Evolutionary conservation across 2,113 vertebrate genomes (phyloP).

Genomic region (Pluvialis apricaria): DNA sequence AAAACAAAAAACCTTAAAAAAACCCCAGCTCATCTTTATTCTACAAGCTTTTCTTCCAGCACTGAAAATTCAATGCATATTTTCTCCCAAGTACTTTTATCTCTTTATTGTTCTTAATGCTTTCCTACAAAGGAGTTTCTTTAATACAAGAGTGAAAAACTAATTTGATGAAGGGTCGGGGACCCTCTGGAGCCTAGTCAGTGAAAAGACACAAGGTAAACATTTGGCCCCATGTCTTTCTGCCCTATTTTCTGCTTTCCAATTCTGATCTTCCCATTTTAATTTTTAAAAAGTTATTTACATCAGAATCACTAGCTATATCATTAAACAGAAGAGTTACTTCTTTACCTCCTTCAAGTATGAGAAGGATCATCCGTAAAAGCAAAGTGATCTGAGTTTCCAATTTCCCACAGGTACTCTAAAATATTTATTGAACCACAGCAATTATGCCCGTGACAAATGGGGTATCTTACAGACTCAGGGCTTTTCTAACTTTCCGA

Average conservation of each 20-base stretch:
- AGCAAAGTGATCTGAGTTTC: not conserved
- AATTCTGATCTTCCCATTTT: not conserved
- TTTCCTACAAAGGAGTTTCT: not conserved
- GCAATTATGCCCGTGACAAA: not conserved
- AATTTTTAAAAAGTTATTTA: not conserved
- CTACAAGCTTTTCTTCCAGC: not conserved
- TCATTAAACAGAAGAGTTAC: not conserved
- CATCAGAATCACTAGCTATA: not conserved
- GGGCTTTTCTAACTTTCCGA: not conserved
- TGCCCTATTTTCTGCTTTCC: not conserved
- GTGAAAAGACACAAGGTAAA: not conserved
- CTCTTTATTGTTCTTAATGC: not conserved
- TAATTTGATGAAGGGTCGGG: not conserved
- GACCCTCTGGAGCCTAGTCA: not conserved
- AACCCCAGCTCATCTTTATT: not conserved
- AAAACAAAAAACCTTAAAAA: not conserved
- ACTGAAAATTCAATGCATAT: not conserved
- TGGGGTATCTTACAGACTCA: rapidly evolving
- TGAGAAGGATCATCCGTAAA: not conserved
- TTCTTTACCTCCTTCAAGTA: not conserved
- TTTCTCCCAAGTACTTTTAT: not conserved
- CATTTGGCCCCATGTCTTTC: not conserved
- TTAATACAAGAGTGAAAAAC: not conserved
- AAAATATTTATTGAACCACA: not conserved
- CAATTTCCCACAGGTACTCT: not conserved